Evolutionary conservation across 2,888 invertebrate genomes (phyloP), one percentile per base, ranked within the genome.

Genomic region (Catocala sponsa): DNA sequence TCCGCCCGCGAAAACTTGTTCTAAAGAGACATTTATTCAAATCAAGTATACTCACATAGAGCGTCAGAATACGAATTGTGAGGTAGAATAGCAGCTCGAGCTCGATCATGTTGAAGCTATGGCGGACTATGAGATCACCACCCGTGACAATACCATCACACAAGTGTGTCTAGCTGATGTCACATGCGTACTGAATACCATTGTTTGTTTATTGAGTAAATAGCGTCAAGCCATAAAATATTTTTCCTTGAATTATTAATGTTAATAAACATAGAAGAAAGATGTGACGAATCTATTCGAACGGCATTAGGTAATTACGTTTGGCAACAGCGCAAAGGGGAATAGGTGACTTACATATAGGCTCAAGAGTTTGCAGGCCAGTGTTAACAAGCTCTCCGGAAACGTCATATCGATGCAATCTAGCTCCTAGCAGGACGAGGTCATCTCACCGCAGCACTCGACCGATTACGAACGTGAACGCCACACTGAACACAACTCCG

Each of bases 121-220:
- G 13, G 49, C 43, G n/a, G 15, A 70, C 68, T 68, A 70, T 84
- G 82, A 88, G 83, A 83, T 84, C 85, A 85, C 79, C 71, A 58
- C 64, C 67, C 77, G 79, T 78, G 77, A 74, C 80, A 79, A 61
- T 61, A 68, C 67, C 69, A 72, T 74, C 65, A 56, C 71, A 91
- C 90, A 87, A 88, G 88, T 83, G 88, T 79, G 80, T 78, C 73
- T 69, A 82, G 73, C 81, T 80, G 76, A 74, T 78, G 82, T 74
- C 79, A 79, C 81, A 76, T 78, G 76, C 72, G 63, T 66, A 87
- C 85, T 87, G 68, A 67, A 55, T 35, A 46, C 33, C 47, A 15
- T 11, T 61, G 47, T 52, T 25, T 55, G 41, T 47, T 41, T 43
- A 51, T 33, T 43, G n/a, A 38, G 25, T 46, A 11, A n/a, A 44